Evolutionary conservation across 2,113 vertebrate genomes (phyloP).

Genomic region (Aramus guarauna): DNA sequence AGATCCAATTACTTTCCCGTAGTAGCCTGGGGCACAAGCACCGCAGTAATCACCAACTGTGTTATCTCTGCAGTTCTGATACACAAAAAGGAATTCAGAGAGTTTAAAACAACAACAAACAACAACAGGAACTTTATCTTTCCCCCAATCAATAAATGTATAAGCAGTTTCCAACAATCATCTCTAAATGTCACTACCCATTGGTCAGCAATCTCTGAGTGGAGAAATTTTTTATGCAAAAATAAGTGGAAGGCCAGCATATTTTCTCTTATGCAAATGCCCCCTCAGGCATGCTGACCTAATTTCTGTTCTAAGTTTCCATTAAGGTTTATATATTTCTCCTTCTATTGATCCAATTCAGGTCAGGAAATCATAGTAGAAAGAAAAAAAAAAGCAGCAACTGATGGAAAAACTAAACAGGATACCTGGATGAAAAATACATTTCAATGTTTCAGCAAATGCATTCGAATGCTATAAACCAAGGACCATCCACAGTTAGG

Average conservation of each 20-base stretch:
- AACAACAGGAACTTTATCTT: neutral
- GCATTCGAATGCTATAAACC: neutral
- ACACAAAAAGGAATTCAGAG: slow-evolving; percentile 2
- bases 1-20: slow-evolving; percentile 82
- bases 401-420: neutral
- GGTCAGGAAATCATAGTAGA: neutral
- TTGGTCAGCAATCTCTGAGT: neutral
- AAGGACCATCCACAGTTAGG: neutral
- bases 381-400: neutral
- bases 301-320: neutral
- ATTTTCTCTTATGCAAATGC: neutral
- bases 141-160: neutral
- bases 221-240: neutral
- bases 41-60: slow-evolving; percentile 83
- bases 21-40: slow-evolving; percentile 83
- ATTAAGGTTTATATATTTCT: neutral
- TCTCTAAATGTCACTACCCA: neutral
- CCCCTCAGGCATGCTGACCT: neutral
- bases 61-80: slow-evolving; percentile 85
- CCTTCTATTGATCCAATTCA: neutral
- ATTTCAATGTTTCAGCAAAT: neutral
- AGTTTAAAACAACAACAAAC: neutral
- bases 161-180: neutral
- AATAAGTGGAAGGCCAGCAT: neutral
- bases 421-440: neutral